These are phyloP conservation scores for Aradus depressus DNA, from an alignment of 2,888 invertebrate species.

Conservation along the genomic window DNA sequence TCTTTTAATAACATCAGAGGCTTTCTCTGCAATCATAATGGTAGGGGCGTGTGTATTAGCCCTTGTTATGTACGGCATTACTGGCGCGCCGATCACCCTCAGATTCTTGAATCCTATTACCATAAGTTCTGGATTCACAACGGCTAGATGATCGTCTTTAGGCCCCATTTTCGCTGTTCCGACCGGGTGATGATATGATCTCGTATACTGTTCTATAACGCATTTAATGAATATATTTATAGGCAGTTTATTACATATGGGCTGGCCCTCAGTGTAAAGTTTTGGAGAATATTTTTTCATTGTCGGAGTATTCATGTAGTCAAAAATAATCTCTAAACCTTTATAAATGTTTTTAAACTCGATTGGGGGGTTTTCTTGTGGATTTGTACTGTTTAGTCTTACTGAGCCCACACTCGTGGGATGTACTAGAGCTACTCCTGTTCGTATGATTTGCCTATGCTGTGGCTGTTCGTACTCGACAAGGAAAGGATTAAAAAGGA, in stretches of 20 bases:
- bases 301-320: slow-evolving; percentile 9
- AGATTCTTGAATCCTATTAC: slow-evolving; percentile 33
- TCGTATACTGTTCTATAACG: slow-evolving; percentile 50
- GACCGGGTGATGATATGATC: slow-evolving; percentile 24
- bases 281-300: slow-evolving; percentile 8
- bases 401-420: slow-evolving; percentile 77
- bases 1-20: slow-evolving; percentile 31
- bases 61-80: slow-evolving; percentile 35
- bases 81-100: slow-evolving; percentile 36
- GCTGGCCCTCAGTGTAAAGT: slow-evolving; percentile 2
- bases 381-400: slow-evolving; percentile 52
- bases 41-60: slow-evolving; percentile 35
- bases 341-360: slow-evolving; percentile 69
- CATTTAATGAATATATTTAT: slow-evolving; percentile 37
- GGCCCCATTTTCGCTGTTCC: slow-evolving; percentile 35
- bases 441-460: slow-evolving; percentile 67
- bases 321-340: slow-evolving; percentile 39
- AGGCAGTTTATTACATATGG: slow-evolving; percentile 8
- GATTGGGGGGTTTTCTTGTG: slow-evolving; percentile 68
- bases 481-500: slow-evolving; percentile 72
- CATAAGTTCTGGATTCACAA: slow-evolving; percentile 31
- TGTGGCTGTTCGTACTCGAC: slow-evolving; percentile 77
- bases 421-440: slow-evolving; percentile 75
- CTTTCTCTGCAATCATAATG: slow-evolving; percentile 36
- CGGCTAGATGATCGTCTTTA: slow-evolving; percentile 30